Evolutionary conservation across 2,888 invertebrate species (phyloP), one percentile per base, ranked within the genome.

Genomic region (Sesia bembeciformis): DNA sequence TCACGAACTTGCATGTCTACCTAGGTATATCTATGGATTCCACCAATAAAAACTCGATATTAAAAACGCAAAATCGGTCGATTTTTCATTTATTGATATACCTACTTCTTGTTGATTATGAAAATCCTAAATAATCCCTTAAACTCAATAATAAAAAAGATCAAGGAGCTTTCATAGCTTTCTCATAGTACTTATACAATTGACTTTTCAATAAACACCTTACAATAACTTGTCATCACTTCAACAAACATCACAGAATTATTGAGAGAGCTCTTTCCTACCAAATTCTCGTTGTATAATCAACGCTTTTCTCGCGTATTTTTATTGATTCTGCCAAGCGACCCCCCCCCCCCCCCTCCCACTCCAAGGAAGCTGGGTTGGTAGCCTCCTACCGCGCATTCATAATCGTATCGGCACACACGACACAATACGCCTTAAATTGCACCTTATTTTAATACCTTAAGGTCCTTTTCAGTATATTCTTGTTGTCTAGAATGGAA

Each of bases 261-360:
- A 81, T 82, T 81, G 78, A 79, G 79, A 81, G 72, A 76, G 72
- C 76, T 72, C 76, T 78, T 82, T 81, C 76, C 76, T 76, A 74
- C 74, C 71, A 75, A 81, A 81, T 77, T 84, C 81, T 75, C 77
- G 82, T 84, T 84, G 84, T 86, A 84, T 86, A 87, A 88, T 87
- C 86, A 89, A 87, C 85, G 85, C 81, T 85, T 85, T 86, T 84
- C 84, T 84, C 82, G 84, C 85, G 86, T 86, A 86, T 86, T 88
- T 87, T 88, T 89, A 88, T 89, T 88, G 88, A 89, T 88, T 87
- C 85, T 73, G 77, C 76, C 76, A 63, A 66, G 69, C 63, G 38
- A 7, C 63, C 68, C 69, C 77, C 73, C 72, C 79, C 74, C 78
- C 71, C 71, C 65, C 60, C 72, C 76, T 74, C 62, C 71, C 74